These are phyloP conservation scores for Paragorgia papillata DNA, from an alignment of 92 coral and sea anemone species.

Conservation along the genomic window DNA sequence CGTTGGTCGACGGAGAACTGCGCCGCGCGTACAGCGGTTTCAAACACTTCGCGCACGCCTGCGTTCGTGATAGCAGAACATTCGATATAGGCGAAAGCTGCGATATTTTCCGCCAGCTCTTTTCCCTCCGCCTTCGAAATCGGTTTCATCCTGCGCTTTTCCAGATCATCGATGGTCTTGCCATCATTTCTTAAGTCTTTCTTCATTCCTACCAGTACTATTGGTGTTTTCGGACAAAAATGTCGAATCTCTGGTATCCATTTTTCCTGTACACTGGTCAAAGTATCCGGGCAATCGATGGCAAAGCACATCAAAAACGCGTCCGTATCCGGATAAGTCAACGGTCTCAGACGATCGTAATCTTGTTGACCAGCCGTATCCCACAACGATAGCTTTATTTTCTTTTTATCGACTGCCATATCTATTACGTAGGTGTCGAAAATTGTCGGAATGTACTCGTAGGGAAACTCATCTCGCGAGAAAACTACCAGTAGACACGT, in stretches of 20 bases:
- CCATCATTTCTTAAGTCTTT: conserved; percentile 7
- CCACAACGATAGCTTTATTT: conserved; percentile 87
- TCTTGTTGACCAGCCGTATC: conserved; percentile 97
- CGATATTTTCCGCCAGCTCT: background rate
- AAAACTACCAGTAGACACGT: conserved; percentile 93
- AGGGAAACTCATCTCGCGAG: conserved; percentile 89
- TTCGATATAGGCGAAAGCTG: conserved; percentile 12
- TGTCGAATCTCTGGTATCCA: conserved; percentile 32
- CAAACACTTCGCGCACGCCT: conserved; percentile 44
- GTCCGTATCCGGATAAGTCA: conserved; percentile 91
- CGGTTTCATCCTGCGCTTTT: background rate
- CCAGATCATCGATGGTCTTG: background rate
- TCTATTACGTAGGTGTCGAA: conserved; percentile 92
- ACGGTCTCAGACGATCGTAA: conserved; percentile 92
- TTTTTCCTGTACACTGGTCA: conserved; percentile 26
- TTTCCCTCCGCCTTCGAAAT: conserved; percentile 13
- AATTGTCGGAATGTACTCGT: conserved; percentile 92
- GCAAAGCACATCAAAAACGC: conserved; percentile 95
- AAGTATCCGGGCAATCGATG: conserved; percentile 93
- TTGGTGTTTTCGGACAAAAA: conserved; percentile 35
- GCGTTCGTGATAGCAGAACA: conserved; percentile 29
- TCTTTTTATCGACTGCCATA: conserved; percentile 80
- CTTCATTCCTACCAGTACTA: conserved; percentile 29
- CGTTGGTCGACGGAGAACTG: background rate
- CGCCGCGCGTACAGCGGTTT: conserved; percentile 43